Evolutionary conservation across 2,797 vertebrate species (phyloP), one percentile per base, ranked within the genome.

Genomic region (Mionectes olivaceus): DNA sequence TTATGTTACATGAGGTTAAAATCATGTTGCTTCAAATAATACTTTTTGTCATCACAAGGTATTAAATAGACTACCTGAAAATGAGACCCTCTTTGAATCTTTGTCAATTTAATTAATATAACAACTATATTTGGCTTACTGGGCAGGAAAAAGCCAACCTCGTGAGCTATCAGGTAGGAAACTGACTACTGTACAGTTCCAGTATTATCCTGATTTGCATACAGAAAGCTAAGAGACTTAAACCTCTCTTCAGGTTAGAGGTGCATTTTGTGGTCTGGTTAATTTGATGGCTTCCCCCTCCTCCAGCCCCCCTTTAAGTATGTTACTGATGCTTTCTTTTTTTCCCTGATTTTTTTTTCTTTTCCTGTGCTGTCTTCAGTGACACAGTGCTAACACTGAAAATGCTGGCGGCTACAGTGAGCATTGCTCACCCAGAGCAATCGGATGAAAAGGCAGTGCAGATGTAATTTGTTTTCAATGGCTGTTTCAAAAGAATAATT

Each of bases 401-500:
- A 98, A 97, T 96, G 98, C 98, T 93, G 97, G 97, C 97, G 98
- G 97, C 97, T 98, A 97, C 97, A 95, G 95, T 99, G 98, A 99
- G 98, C 99, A 98, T 98, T 99, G 99, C 98, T 99, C 99, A 99
- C 98, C 98, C 98, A 97, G 98, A 99, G 99, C 99, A 98, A 99
- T 99, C 98, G 98, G 99, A 99, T 99, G 99, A 99, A 99, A 99
- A 99, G 98, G 98, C 99, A 99, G 99, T 99, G 99, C 99, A 99
- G 99, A 99, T 99, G 99, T 99, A 99, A 99, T 99, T 99, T 99
- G 99, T 99, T 99, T 99, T 99, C 99, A 99, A 99, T 99, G 99
- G 99, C 99, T 99, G 99, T 99, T 99, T 99, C 99, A 99, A 99
- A 99, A 99, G 99, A 99, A 99, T 99, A 99, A 99, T 99, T 99